A percentile compares a stretch with the other conserved stretches of the same genome.
Evolutionary conservation across 2,888 invertebrate genomes (phyloP).

Genomic region (Eupithecia insigniata): DNA sequence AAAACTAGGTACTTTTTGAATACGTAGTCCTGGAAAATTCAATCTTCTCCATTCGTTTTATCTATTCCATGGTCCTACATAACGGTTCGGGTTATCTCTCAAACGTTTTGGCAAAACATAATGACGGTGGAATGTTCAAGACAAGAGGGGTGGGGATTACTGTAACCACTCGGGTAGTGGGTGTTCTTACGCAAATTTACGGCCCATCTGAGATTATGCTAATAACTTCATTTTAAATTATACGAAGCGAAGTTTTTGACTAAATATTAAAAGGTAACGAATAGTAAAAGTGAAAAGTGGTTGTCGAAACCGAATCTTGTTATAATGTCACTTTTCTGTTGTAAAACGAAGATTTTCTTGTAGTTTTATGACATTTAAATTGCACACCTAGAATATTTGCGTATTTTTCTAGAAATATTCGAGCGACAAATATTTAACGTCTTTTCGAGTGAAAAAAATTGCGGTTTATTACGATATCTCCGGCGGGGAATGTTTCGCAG

Average conservation of each 20-base stretch:
- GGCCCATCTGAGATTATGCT: constrained; percentile 42
- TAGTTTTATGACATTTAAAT: background rate
- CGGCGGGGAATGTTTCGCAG: constrained; percentile 55
- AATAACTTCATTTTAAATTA: constrained; percentile 39
- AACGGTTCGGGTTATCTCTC: constrained; percentile 48
- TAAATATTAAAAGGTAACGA: constrained; percentile 35
- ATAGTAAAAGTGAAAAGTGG: constrained; percentile 17
- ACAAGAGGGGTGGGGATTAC: constrained; percentile 53
- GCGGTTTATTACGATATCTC: constrained; percentile 47
- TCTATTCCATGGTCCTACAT: constrained; percentile 51
- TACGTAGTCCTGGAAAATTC: background rate
- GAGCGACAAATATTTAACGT: constrained; percentile 39
- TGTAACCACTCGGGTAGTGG: constrained; percentile 43
- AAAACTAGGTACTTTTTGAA: background rate
- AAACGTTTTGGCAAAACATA: constrained; percentile 55
- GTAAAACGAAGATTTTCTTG: background rate
- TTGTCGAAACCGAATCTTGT: background rate
- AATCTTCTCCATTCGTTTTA: constrained; percentile 28
- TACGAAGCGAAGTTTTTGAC: constrained; percentile 32
- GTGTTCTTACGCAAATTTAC: constrained; percentile 45
- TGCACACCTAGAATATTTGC: background rate
- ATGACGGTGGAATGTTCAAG: constrained; percentile 56
- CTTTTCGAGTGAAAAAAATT: constrained; percentile 40
- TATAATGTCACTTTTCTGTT: background rate
- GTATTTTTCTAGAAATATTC: constrained; percentile 10